Percentiles rank a stretch among this genome's conserved stretches.
phyloP scores from a whole-genome alignment of 2,797 vertebrate species.

The Dermochelys coriacea region DNA sequence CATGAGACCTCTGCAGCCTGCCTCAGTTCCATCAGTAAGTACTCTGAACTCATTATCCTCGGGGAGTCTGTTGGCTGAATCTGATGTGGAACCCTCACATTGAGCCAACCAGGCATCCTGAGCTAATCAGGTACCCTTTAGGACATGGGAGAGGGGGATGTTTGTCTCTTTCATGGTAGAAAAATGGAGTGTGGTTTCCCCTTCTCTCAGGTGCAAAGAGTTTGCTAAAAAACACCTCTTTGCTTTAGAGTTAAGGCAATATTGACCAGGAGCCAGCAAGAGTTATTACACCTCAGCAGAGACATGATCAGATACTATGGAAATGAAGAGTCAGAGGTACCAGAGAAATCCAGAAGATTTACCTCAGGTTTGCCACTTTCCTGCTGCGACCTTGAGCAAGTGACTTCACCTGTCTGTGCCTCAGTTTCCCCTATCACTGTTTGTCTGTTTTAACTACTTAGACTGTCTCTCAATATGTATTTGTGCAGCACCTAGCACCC shows the following conservation, averaged over 20 bases:
- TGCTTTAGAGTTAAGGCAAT: not conserved
- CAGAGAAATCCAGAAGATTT: not conserved
- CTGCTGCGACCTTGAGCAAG: not conserved
- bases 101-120: not conserved
- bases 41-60: not conserved
- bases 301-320: accelerated
- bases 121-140: not conserved
- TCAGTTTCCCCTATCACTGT: not conserved
- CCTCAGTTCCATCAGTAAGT: not conserved
- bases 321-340: not conserved
- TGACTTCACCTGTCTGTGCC: not conserved
- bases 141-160: accelerated
- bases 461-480: accelerated
- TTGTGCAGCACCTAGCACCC: not conserved
- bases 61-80: not conserved
- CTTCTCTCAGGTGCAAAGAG: not conserved
- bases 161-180: accelerated
- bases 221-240: not conserved
- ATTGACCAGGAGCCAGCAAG: not conserved
- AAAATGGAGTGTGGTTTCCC: not conserved
- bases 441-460: not conserved
- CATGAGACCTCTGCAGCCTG: not conserved
- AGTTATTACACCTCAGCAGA: not conserved
- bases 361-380: not conserved
- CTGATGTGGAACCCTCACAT: not conserved